These are phyloP conservation scores for Caradrina kadenii DNA, from an alignment of 2,888 invertebrate genomes.

Conservation along the genomic window DNA sequence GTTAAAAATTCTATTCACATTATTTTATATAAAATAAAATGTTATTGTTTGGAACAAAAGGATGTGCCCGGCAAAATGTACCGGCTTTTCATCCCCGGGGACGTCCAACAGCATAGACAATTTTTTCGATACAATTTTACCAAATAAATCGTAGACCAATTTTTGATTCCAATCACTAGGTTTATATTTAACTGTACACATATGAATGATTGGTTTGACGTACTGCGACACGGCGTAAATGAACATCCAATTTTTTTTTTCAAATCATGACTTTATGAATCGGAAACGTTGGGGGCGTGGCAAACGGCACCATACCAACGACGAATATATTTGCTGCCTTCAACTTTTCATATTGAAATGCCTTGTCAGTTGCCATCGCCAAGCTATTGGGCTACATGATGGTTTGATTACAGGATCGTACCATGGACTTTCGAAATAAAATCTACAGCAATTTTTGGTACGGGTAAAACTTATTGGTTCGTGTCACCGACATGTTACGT, in stretches of 20 bases:
- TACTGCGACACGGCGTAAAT: slow-evolving; percentile 38
- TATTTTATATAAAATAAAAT: slow-evolving; percentile 31
- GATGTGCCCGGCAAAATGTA: slow-evolving; percentile 21
- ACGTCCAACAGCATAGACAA: neutral
- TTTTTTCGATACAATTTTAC: slow-evolving; percentile 31
- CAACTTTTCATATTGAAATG: slow-evolving; percentile 55
- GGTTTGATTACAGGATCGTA: slow-evolving; percentile 32
- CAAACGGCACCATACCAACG: slow-evolving; percentile 30
- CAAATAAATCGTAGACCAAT: slow-evolving; percentile 56
- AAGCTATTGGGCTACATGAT: neutral
- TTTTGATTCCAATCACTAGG: slow-evolving; percentile 44
- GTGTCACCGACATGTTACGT: no score
- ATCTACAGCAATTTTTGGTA: no score
- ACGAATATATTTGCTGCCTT: slow-evolving; percentile 14
- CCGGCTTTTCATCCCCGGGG: slow-evolving; percentile 30
- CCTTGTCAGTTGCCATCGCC: slow-evolving; percentile 37
- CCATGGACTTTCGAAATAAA: neutral
- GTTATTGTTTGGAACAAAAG: slow-evolving; percentile 25
- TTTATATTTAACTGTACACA: slow-evolving; percentile 37
- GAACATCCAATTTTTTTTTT: slow-evolving; percentile 38
- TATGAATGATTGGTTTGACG: slow-evolving; percentile 49
- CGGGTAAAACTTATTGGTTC: no score
- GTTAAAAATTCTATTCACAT: slow-evolving; percentile 20
- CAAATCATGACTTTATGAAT: slow-evolving; percentile 9
- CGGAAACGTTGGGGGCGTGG: slow-evolving; percentile 15